Base-by-base conservation (phyloP, 2,888 invertebrate species). In the Epinotia nisella region DNA sequence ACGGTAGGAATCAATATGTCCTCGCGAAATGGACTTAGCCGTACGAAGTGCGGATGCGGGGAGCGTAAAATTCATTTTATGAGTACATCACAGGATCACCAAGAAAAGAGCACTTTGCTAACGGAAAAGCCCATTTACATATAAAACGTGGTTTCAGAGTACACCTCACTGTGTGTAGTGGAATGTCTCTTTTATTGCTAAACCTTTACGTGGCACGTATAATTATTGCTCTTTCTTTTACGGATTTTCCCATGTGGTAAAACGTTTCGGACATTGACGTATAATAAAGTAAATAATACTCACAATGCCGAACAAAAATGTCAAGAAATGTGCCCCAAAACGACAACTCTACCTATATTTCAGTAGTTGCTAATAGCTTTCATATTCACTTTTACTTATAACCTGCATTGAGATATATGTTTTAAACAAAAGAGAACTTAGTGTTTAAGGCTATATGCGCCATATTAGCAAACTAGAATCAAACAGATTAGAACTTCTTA, bases 41-140 rank as follows among this genome's bases (percentile, higher is more conserved):
- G 24, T 64, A 41, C 64, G 53, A 58, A 73, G 69, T 69, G 21
- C 59, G 64, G 81, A 83, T 81, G 77, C 76, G 77, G 83, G 81
- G 80, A 81, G 82, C 83, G 81, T 83, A 82, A 84, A 87, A 84
- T 87, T 87, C 82, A 86, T 87, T 87, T 86, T 84, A 82, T 81
- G 84, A 85, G 85, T 80, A 82, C 84, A 84, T 85, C 83, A 80
- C 79, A 77, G 80, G 83, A 87, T 87, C 85, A 86, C 83, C 79
- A 81, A 84, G 84, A 84, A 85, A 84, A 83, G 81, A 88, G 85
- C 85, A 87, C 85, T 88, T 87, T 86, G 85, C 83, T 80, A 83
- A 83, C 83, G 84, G 85, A 84, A 87, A 85, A 86, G 78, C 83
- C 80, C 83, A 88, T 89, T 89, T 89, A 85, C 88, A 88, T 87